Percentiles rank a stretch among this genome's conserved stretches.
Evolutionary conservation across 2,797 vertebrate species (phyloP).

Genomic region (Falco columbarius): DNA sequence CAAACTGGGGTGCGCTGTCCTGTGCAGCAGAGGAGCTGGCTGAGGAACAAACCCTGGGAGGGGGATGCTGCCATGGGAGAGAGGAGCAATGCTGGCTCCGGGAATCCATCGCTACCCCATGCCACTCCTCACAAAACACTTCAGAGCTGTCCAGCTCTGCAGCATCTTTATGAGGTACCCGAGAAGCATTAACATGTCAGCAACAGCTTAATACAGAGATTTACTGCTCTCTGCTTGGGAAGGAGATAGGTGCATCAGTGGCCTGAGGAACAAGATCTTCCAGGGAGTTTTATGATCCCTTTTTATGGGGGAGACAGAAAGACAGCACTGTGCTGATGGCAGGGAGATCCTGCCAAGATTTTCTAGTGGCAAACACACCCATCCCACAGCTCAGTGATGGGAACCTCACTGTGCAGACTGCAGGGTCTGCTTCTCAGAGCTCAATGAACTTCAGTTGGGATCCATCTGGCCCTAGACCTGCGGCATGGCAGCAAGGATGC

Average conservation of each 20-base stretch:
- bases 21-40: background rate
- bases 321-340: rapidly evolving
- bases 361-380: rapidly evolving
- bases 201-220: background rate
- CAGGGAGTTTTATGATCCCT: background rate
- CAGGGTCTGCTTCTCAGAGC: background rate
- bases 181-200: background rate
- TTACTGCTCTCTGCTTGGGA: background rate
- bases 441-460: background rate
- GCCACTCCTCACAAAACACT: background rate
- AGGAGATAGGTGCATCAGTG: rapidly evolving
- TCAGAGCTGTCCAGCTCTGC: background rate
- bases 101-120: rapidly evolving
- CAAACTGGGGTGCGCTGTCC: rapidly evolving
- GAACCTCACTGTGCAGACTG: background rate
- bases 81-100: rapidly evolving
- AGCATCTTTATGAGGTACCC: background rate
- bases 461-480: background rate
- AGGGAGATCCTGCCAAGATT: background rate
- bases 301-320: background rate
- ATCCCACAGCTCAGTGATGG: rapidly evolving
- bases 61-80: background rate
- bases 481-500: background rate
- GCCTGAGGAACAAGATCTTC: background rate
- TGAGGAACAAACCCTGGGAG: background rate